Evolutionary conservation across 2,888 invertebrate genomes (phyloP).

Genomic region (Sipha maydis): DNA sequence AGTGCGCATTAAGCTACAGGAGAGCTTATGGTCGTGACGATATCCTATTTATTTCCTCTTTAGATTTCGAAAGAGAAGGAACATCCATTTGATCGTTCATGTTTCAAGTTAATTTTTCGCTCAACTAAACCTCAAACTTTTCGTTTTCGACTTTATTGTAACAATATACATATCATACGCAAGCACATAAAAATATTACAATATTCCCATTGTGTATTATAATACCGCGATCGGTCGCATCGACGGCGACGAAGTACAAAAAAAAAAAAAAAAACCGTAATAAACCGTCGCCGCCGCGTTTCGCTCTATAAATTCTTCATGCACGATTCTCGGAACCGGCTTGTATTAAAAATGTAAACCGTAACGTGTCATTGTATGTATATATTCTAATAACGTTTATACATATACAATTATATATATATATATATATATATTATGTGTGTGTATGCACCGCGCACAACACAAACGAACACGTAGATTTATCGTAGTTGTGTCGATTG

Average conservation of each 20-base stretch:
- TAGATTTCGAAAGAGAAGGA: neutral
- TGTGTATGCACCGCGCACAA: neutral
- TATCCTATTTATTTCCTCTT: too few relatives aligned
- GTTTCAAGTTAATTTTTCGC: neutral
- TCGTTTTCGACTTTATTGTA: neutral
- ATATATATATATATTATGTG: too few relatives aligned
- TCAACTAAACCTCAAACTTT: neutral
- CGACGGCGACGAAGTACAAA: neutral
- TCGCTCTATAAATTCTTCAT: constrained; percentile 53
- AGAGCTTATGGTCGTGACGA: too few relatives aligned
- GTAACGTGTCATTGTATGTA: constrained; percentile 46
- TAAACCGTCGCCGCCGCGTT: constrained; percentile 24
- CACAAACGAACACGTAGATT: neutral
- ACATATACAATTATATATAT: too few relatives aligned
- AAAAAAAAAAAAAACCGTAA: constrained; percentile 25
- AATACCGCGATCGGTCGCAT: neutral
- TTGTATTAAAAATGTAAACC: constrained; percentile 49
- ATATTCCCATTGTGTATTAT: neutral
- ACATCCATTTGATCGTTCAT: neutral
- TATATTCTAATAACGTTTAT: constrained; percentile 7
- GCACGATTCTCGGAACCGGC: constrained; percentile 22
- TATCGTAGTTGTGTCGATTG: neutral
- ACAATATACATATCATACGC: neutral
- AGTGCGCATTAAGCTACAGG: too few relatives aligned
- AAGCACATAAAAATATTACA: neutral